phyloP scores from a whole-genome alignment of 2,113 vertebrate genomes.

The Lasiurus borealis region DNA sequence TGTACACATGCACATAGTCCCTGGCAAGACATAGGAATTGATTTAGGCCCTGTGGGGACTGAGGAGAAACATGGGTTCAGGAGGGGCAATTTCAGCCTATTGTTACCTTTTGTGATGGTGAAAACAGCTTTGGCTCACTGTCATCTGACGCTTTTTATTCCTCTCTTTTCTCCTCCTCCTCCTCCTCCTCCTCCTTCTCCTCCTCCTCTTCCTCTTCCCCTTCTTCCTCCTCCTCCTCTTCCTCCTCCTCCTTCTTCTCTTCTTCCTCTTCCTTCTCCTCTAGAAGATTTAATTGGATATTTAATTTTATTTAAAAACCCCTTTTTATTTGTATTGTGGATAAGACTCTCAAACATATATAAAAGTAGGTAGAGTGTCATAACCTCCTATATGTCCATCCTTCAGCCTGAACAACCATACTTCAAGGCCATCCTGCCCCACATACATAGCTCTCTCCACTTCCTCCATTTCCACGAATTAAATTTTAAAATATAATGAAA shows the following conservation, averaged over 20 bases:
- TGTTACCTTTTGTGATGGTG: not conserved
- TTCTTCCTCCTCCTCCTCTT: no score
- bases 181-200: no score
- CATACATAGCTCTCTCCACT: not conserved
- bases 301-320: not conserved
- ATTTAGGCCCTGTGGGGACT: not conserved
- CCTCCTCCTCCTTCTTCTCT: not conserved
- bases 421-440: accelerated
- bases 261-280: not conserved
- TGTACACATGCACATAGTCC: not conserved
- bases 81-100: not conserved
- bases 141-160: not conserved
- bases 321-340: not conserved
- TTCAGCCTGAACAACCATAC: not conserved
- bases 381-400: not conserved
- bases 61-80: not conserved
- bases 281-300: not conserved
- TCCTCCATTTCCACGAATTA: not conserved
- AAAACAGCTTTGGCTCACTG: not conserved
- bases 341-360: not conserved
- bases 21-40: not conserved
- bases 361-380: not conserved
- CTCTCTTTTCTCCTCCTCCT: not conserved
- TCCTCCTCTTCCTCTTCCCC: no score
- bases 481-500: not conserved